A percentile compares a stretch with the other conserved stretches of the same genome.
Conservation (phyloP, 1,140 invertebrate genomes). For the Zaprionus nigranus region DNA sequence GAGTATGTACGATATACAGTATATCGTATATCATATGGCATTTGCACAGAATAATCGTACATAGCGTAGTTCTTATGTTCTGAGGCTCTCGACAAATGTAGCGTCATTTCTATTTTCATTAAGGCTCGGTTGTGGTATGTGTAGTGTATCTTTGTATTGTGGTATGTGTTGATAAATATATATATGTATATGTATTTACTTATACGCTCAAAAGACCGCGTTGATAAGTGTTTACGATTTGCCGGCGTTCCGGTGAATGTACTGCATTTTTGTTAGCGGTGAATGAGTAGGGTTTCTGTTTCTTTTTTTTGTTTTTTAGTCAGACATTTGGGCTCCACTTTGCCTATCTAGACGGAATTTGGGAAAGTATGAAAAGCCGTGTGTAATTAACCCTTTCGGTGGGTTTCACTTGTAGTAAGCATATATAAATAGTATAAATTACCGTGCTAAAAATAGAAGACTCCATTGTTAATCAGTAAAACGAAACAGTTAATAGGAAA, state of each 20-base stretch:
- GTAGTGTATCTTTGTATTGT: slow-evolving; percentile 45
- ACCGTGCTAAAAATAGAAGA: neutral
- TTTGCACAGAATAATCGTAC: neutral
- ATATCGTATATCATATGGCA: neutral
- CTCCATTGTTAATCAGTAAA: neutral
- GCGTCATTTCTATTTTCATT: slow-evolving; percentile 79
- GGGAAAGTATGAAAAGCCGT: neutral
- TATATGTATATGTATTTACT: slow-evolving; percentile 25
- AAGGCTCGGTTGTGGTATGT: slow-evolving; percentile 58
- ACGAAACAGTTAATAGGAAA: slow-evolving; percentile 31
- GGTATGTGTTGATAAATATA: slow-evolving; percentile 59
- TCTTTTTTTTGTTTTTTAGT: slow-evolving; percentile 8
- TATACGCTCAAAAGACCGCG: slow-evolving; percentile 11
- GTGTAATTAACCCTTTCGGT: slow-evolving; percentile 1
- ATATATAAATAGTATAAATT: neutral
- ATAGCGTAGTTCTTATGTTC: slow-evolving; percentile 20
- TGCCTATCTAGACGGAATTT: neutral
- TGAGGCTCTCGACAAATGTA: slow-evolving; percentile 39
- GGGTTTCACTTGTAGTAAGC: neutral
- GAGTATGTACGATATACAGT: neutral
- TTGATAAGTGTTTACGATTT: slow-evolving; percentile 47
- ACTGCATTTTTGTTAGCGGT: slow-evolving; percentile 19
- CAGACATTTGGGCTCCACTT: slow-evolving; percentile 31
- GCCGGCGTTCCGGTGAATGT: slow-evolving; percentile 35
- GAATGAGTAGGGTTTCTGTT: slow-evolving; percentile 23